phyloP scores from a whole-genome alignment of 2,113 vertebrate species.

The Chrysemys picta region DNA sequence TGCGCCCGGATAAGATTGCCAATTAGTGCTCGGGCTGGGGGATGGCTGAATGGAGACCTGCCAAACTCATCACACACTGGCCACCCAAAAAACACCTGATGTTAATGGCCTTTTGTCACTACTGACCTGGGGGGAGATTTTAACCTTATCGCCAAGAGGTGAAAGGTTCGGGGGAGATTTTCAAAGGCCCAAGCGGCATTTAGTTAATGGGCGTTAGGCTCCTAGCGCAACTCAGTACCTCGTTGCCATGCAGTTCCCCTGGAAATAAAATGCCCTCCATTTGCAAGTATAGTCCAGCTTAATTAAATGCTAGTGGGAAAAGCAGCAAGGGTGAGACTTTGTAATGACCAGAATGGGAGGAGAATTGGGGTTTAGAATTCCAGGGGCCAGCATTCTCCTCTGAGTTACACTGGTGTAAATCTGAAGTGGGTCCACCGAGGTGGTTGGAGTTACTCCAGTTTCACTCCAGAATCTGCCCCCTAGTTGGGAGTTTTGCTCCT shows the following conservation, averaged over 20 bases:
- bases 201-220: background rate
- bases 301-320: background rate
- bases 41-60: background rate
- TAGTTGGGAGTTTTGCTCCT: background rate
- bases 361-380: background rate
- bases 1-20: background rate
- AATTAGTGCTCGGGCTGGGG: background rate
- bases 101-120: background rate
- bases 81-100: background rate
- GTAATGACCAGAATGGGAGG: background rate
- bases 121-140: background rate
- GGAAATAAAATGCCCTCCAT: background rate
- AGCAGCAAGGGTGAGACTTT: background rate
- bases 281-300: background rate
- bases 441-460: too few relatives aligned
- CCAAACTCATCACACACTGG: background rate
- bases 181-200: background rate
- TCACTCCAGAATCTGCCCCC: background rate
- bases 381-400: background rate
- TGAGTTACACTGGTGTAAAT: background rate
- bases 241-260: background rate
- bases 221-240: background rate
- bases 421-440: background rate
- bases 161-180: background rate
- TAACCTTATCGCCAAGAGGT: background rate